Evolutionary conservation across 2,113 vertebrate genomes (phyloP).

Genomic region (Ondatra zibethicus): DNA sequence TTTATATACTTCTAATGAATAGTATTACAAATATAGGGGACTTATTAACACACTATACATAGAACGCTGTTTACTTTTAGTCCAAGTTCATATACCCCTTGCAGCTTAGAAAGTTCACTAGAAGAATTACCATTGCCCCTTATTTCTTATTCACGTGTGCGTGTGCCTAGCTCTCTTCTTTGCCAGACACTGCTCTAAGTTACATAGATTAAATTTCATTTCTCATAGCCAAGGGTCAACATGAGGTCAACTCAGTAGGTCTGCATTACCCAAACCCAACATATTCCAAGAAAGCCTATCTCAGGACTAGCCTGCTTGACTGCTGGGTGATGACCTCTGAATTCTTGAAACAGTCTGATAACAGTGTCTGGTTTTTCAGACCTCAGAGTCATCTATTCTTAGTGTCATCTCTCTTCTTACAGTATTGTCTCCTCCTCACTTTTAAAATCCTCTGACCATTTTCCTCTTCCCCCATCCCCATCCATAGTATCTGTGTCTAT

Average conservation of each 20-base stretch:
- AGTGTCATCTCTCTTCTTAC: no score
- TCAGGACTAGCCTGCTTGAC: background rate
- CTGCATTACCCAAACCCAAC: background rate
- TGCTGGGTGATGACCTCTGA: background rate
- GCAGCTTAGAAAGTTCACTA: background rate
- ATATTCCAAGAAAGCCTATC: background rate
- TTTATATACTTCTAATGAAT: background rate
- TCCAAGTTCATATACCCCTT: background rate
- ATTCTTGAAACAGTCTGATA: background rate
- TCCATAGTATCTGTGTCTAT: background rate
- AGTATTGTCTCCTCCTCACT: background rate
- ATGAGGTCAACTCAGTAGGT: background rate
- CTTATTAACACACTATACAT: background rate
- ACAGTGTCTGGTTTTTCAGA: background rate
- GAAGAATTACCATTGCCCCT: background rate
- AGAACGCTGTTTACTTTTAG: slow-evolving; percentile 51
- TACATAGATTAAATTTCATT: background rate
- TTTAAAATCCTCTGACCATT: background rate
- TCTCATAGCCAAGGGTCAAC: background rate
- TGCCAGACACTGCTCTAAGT: background rate
- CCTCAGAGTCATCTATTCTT: no score
- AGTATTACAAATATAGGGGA: background rate
- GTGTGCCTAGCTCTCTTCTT: background rate
- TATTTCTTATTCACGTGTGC: background rate
- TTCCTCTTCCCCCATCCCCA: no score